A percentile compares a stretch with the other conserved stretches of the same genome.
These are phyloP conservation scores for Cancer borealis DNA, from an alignment of 2,888 invertebrate genomes.

Conservation along the genomic window DNA sequence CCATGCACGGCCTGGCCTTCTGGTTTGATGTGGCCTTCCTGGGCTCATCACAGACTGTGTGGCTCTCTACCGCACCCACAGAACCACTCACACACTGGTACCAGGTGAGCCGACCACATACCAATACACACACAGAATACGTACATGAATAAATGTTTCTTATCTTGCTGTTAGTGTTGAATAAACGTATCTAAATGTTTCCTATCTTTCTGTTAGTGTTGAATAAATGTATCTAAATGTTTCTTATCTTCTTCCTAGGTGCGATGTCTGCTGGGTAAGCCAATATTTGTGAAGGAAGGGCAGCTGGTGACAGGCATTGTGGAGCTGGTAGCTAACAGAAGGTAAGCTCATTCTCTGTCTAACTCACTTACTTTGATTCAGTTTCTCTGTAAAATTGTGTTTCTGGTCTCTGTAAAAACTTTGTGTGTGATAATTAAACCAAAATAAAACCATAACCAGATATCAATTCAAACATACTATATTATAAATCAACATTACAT, in stretches of 20 bases:
- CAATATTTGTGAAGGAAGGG: conserved; percentile 96
- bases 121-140: too few species aligned
- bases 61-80: conserved; percentile 98
- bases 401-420: too few species aligned
- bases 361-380: too few species aligned
- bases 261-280: conserved; percentile 94
- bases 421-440: too few species aligned
- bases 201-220: background rate
- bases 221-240: background rate
- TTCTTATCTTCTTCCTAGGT: conserved; percentile 81
- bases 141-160: too few species aligned
- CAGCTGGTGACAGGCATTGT: conserved; percentile 92
- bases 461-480: too few species aligned
- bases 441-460: too few species aligned
- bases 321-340: conserved; percentile 93
- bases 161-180: too few species aligned
- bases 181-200: background rate
- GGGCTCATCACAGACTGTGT: conserved; percentile 92
- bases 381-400: too few species aligned
- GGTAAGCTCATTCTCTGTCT: conserved; percentile 82
- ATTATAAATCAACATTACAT: too few species aligned
- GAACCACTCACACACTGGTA: conserved; percentile 99
- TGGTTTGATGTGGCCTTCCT: conserved; percentile 99
- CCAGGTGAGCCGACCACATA: conserved; percentile 82
- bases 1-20: conserved; percentile 97